A percentile compares a stretch with the other conserved stretches of the same genome.
Conservation (phyloP, 2,888 invertebrate genomes). For the Nomada hirtipes region DNA sequence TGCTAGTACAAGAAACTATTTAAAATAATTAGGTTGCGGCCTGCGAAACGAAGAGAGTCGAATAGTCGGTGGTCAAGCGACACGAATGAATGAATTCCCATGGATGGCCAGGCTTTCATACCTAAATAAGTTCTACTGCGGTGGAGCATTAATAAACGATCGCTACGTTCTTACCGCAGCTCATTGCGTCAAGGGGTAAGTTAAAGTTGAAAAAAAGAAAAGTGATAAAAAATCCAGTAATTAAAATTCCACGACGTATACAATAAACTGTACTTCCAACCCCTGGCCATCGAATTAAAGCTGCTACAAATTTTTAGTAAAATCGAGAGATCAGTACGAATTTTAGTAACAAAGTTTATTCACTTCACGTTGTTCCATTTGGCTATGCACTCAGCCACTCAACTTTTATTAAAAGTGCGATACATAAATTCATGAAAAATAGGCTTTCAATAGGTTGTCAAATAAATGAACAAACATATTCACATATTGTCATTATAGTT, state of each 20-base stretch:
- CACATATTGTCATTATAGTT: no score
- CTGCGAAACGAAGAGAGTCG: slow-evolving; percentile 92
- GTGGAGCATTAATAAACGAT: slow-evolving; percentile 94
- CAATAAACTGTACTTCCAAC: no score
- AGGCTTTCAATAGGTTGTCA: no score
- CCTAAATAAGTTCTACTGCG: slow-evolving; percentile 95
- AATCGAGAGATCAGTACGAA: no score
- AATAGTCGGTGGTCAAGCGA: slow-evolving; percentile 92
- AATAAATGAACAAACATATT: no score
- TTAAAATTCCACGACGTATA: not conserved
- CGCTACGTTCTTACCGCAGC: slow-evolving; percentile 95
- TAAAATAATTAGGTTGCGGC: slow-evolving; percentile 89
- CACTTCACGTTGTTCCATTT: no score
- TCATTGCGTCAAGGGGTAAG: slow-evolving; percentile 95
- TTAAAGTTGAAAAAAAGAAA: slow-evolving; percentile 11
- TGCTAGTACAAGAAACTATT: not conserved
- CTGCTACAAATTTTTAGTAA: no score
- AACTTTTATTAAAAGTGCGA: no score
- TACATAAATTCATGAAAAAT: no score
- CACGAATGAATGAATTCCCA: slow-evolving; percentile 92
- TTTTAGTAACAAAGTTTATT: no score
- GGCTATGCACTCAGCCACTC: no score
- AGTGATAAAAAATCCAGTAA: not conserved
- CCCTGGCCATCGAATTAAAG: no score
- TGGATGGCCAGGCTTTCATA: slow-evolving; percentile 95